A percentile compares a stretch with the other conserved stretches of the same genome.
Evolutionary conservation across 2,797 vertebrate genomes (phyloP).

Genomic region (Anguilla marmorata): DNA sequence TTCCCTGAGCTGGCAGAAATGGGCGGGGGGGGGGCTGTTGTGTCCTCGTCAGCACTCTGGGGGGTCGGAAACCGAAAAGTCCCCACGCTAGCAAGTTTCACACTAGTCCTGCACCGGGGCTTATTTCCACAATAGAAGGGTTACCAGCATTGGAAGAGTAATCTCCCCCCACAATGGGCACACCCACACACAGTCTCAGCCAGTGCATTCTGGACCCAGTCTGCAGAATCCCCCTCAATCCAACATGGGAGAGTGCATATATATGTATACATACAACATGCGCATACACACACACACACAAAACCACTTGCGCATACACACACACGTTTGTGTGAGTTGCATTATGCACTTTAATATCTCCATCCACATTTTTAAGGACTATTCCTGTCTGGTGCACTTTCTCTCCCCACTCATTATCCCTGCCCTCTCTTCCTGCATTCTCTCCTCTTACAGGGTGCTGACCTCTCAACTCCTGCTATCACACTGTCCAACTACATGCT

Average conservation of each 20-base stretch:
- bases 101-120: constrained; percentile 57
- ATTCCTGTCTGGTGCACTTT: too few relatives aligned
- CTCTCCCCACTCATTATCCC: too few relatives aligned
- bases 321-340: too few relatives aligned
- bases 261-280: not conserved
- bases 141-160: constrained; percentile 61
- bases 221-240: constrained; percentile 36
- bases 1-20: constrained; percentile 66
- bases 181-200: constrained; percentile 46
- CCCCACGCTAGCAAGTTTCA: constrained; percentile 71
- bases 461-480: too few relatives aligned
- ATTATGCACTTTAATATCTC: too few relatives aligned
- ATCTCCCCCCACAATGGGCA: constrained; percentile 68
- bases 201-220: constrained; percentile 65
- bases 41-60: constrained; percentile 71
- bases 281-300: not conserved
- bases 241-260: constrained; percentile 12
- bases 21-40: constrained; percentile 36
- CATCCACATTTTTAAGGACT: too few relatives aligned
- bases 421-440: too few relatives aligned
- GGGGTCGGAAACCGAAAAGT: constrained; percentile 63
- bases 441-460: too few relatives aligned
- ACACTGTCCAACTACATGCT: too few relatives aligned
- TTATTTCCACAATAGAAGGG: constrained; percentile 73
- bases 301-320: too few relatives aligned